These are phyloP conservation scores for Lagopus leucura DNA, from an alignment of 2,113 vertebrate genomes.

Conservation along the genomic window DNA sequence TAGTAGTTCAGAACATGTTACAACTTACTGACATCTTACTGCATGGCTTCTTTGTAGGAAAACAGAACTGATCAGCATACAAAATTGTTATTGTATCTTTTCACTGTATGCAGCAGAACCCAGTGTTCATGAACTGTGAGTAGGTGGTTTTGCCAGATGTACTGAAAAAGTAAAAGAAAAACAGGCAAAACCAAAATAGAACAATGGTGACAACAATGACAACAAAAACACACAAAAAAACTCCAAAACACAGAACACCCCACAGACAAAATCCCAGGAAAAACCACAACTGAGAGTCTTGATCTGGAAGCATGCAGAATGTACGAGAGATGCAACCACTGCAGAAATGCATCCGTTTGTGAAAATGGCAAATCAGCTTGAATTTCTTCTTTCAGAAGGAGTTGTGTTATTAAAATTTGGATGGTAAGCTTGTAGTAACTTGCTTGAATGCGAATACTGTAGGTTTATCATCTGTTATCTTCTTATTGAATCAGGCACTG, in stretches of 20 bases:
- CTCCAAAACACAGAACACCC: not conserved
- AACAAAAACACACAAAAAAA: not conserved
- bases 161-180: not conserved
- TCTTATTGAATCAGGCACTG: slow-evolving; percentile 82
- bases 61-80: not conserved
- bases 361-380: not conserved
- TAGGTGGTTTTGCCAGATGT: not conserved
- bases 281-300: not conserved
- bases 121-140: not conserved
- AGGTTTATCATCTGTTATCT: not conserved
- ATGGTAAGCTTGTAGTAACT: not conserved
- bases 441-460: not conserved
- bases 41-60: not conserved
- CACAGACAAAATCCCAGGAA: not conserved
- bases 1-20: not conserved
- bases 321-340: not conserved
- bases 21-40: not conserved
- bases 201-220: not conserved
- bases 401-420: not conserved
- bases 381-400: not conserved
- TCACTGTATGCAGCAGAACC: not conserved
- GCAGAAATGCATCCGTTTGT: not conserved
- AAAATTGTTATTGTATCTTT: not conserved
- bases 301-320: not conserved
- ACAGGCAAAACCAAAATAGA: not conserved